These are phyloP conservation scores for Calcarius lapponicus DNA, from an alignment of 2,797 vertebrate species.

Conservation along the genomic window DNA sequence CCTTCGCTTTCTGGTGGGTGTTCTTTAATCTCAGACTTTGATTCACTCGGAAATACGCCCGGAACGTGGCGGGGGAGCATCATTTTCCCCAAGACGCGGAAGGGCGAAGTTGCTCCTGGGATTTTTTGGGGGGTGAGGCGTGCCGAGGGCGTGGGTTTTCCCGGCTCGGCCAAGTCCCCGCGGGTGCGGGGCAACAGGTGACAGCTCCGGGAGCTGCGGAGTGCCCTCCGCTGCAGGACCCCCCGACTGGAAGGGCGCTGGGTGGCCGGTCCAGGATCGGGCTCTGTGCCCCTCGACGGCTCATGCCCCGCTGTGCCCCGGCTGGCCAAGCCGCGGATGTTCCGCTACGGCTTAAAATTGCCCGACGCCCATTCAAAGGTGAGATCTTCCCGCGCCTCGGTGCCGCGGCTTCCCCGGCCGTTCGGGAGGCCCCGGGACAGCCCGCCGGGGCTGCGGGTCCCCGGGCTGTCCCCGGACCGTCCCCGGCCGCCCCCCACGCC, in stretches of 20 bases:
- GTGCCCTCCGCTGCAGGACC: neutral
- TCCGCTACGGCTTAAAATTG: neutral
- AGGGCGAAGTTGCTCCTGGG: slow-evolving; percentile 16
- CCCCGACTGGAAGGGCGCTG: neutral
- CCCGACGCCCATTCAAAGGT: neutral
- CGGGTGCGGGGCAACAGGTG: slow-evolving; percentile 33
- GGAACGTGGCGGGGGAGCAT: slow-evolving; percentile 1
- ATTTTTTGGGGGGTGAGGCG: neutral
- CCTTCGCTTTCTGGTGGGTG: slow-evolving; percentile 53
- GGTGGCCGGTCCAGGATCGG: neutral
- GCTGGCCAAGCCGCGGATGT: neutral
- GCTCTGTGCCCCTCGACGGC: neutral
- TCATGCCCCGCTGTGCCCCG: neutral
- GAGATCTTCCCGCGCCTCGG: neutral
- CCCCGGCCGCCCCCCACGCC: too few species aligned
- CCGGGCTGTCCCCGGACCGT: neutral
- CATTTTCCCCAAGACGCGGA: slow-evolving; percentile 16
- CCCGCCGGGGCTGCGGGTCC: neutral
- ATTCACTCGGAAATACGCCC: slow-evolving; percentile 33
- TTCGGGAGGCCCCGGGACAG: neutral
- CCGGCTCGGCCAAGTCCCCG: neutral
- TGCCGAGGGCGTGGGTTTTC: neutral
- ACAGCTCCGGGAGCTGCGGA: neutral
- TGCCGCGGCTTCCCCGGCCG: neutral
- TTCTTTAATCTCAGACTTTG: slow-evolving; percentile 60